Conservation (phyloP, 2,797 vertebrate genomes). For the Macropodus opercularis region DNA sequence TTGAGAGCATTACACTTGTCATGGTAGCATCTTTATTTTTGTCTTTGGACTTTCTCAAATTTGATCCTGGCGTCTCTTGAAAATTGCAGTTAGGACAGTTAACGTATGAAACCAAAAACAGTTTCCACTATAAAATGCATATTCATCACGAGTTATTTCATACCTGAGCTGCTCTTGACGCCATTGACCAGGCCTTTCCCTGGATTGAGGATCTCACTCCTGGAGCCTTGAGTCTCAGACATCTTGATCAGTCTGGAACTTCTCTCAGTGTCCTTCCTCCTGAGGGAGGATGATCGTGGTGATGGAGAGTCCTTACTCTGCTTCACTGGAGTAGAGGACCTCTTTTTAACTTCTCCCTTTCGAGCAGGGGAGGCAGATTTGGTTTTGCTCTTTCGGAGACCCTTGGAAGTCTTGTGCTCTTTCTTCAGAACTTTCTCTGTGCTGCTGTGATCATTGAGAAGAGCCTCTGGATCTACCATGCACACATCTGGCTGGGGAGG, state of each 20-base stretch:
- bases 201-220: constrained; percentile 81
- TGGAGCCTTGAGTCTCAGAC: constrained; percentile 80
- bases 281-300: constrained; percentile 82
- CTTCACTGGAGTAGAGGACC: constrained; percentile 89
- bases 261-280: constrained; percentile 86
- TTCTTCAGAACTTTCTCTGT: constrained; percentile 89
- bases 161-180: constrained; percentile 88
- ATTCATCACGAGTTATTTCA: too few relatives aligned
- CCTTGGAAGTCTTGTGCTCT: constrained; percentile 89
- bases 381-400: constrained; percentile 87
- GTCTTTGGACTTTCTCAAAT: too few relatives aligned
- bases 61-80: too few relatives aligned
- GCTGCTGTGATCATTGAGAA: constrained; percentile 84
- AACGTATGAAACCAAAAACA: too few relatives aligned
- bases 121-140: too few relatives aligned
- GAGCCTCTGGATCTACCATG: constrained; percentile 96
- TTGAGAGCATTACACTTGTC: background rate
- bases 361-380: constrained; percentile 91
- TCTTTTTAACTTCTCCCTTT: constrained; percentile 87
- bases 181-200: constrained; percentile 88
- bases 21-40: too few relatives aligned
- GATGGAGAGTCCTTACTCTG: constrained; percentile 84
- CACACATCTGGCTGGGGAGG: constrained; percentile 95
- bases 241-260: constrained; percentile 81
- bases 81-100: background rate